These are phyloP conservation scores for Tinea pellionella DNA, from an alignment of 2,888 invertebrate species.

Conservation along the genomic window DNA sequence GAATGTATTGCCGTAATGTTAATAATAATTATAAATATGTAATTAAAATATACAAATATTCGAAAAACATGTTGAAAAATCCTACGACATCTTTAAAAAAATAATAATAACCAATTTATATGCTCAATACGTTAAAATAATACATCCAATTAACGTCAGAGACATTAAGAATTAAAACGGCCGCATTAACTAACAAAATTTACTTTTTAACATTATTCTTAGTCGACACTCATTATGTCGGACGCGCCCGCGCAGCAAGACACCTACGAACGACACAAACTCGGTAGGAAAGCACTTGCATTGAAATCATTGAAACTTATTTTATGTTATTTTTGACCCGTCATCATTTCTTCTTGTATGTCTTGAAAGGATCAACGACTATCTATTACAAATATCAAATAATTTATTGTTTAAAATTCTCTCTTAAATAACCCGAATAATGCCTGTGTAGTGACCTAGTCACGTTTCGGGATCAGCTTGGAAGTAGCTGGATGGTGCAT, in stretches of 20 bases:
- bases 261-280: neutral
- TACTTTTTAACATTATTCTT: neutral
- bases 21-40: no score
- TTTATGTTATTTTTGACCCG: no score
- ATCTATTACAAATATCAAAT: no score
- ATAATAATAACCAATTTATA: neutral
- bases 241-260: slow-evolving; percentile 4
- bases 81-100: neutral
- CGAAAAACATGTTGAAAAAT: neutral
- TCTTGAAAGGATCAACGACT: no score
- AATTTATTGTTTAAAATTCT: no score
- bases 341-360: no score
- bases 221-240: neutral
- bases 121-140: slow-evolving; percentile 8
- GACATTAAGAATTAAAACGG: slow-evolving; percentile 12
- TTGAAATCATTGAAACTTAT: neutral
- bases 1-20: no score
- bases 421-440: no score
- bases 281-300: neutral
- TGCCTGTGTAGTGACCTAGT: no score
- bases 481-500: no score
- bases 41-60: no score
- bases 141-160: slow-evolving; percentile 9
- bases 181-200: slow-evolving; percentile 11
- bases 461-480: no score